Conservation (phyloP, 2,888 invertebrate species). For the Scaptodrosophila latifasciaeformis region DNA sequence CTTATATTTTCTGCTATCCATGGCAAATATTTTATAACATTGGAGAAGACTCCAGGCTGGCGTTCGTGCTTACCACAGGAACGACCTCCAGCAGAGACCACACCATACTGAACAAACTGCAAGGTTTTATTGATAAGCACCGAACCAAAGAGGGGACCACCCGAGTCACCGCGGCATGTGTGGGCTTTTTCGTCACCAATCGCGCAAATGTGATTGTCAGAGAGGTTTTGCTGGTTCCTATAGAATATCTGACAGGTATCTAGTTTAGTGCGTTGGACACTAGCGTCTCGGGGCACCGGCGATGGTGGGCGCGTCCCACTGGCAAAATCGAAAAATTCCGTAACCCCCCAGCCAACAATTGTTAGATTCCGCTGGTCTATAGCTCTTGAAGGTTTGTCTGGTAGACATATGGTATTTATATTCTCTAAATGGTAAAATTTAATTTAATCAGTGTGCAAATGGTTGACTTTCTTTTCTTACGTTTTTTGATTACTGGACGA, state of each 20-base stretch:
- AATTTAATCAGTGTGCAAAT: too few relatives aligned
- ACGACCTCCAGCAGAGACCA: conserved; percentile 80
- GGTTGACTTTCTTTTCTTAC: too few relatives aligned
- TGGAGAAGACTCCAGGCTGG: conserved; percentile 78
- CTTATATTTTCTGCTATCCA: too few relatives aligned
- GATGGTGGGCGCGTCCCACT: conserved; percentile 24
- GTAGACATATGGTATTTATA: conserved; percentile 62
- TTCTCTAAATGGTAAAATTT: too few relatives aligned
- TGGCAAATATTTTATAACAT: conserved; percentile 76
- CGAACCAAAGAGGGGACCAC: conserved; percentile 60
- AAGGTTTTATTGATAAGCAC: conserved; percentile 31
- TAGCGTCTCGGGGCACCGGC: conserved; percentile 51
- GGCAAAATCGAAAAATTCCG: conserved; percentile 33
- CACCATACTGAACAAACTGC: conserved; percentile 75
- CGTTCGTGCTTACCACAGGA: conserved; percentile 76
- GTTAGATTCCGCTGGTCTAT: too few relatives aligned
- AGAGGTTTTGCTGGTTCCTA: conserved; percentile 23
- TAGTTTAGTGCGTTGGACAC: conserved; percentile 34
- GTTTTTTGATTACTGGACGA: too few relatives aligned
- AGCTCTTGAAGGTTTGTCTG: too few relatives aligned
- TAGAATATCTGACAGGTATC: conserved; percentile 51
- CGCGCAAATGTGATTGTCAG: conserved; percentile 69
- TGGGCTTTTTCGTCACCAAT: conserved; percentile 43
- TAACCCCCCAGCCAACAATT: conserved; percentile 71
- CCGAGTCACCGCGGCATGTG: conserved; percentile 66